Base-by-base conservation (phyloP, 2,113 vertebrate species). In the human (Homo sapiens) region DNA sequence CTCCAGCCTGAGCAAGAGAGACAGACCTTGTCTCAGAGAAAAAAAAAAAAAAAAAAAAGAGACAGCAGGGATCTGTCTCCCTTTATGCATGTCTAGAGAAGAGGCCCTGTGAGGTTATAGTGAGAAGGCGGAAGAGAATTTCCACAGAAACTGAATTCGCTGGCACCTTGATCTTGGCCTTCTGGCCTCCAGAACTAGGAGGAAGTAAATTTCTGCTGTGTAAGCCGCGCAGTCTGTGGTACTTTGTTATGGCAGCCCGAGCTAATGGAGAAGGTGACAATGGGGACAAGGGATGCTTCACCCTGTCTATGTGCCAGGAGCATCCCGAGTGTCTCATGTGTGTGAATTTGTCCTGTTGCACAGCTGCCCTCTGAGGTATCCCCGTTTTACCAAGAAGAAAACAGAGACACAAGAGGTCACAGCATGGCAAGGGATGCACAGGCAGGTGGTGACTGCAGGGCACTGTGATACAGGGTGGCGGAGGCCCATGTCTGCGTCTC, bases 301-400 rank as follows among this genome's bases (percentile, higher is more conserved):
- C 22, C 59, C 20, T 70, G 16, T 3, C 32, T 8, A 0, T 3
- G 13, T 11, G 0, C 35, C 48, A 14, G 66, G 55, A 10, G 0
- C 0, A 0, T 57, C 57, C 48, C 9, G 5, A 6, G 22, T 43
- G n/a, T 80, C 35, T 43, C 61, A 1, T 0, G 0, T 5, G n/a
- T 5, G 0, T 43, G 87, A 76, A 14, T 59, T 10, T n/a, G 4
- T 48, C 45, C 17, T 57, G 40, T 40, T 5, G 3, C 5, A 14
- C 14, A 1, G 27, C 81, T 55, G 0, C 57, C 27, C 45, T 35
- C 0, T 27, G 55, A 10, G 23, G 61, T 6, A 3, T 20, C 68
- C 27, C 55, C 48, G 0, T 66, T 43, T 76, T 59, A 32, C 89
- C 23, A 2, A 45, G 88, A 87, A 5, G 18, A 45, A 76, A 57